phyloP scores from a whole-genome alignment of 2,888 invertebrate genomes.

The Prosopocoilus inquinatus region DNA sequence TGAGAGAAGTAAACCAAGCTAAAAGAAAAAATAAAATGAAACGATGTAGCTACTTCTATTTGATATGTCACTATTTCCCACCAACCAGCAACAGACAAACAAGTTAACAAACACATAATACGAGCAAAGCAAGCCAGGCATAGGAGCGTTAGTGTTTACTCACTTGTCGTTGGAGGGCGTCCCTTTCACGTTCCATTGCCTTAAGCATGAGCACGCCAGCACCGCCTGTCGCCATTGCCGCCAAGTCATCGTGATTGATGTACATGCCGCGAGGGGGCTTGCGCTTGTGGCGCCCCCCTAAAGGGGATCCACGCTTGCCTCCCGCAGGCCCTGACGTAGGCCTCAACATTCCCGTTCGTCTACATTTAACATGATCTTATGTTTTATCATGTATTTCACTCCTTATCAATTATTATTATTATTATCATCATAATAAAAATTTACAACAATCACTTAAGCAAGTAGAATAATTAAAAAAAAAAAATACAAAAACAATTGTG shows the following conservation, averaged over 20 bases:
- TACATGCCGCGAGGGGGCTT: slow-evolving; percentile 96
- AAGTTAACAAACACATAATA: slow-evolving; percentile 14
- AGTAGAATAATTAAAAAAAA: too few species aligned
- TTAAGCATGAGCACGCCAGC: slow-evolving; percentile 83
- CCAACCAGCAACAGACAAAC: slow-evolving; percentile 1
- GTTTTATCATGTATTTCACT: slow-evolving; percentile 33
- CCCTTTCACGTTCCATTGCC: slow-evolving; percentile 90
- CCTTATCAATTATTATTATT: too few species aligned
- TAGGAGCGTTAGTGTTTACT: slow-evolving; percentile 50
- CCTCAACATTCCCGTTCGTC: slow-evolving; percentile 78
- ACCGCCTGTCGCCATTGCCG: slow-evolving; percentile 76
- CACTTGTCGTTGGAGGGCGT: slow-evolving; percentile 95
- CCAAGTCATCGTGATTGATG: slow-evolving; percentile 95
- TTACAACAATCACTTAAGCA: too few species aligned
- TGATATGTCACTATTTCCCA: too few species aligned
- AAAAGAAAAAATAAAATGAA: slow-evolving; percentile 2
- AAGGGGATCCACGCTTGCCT: slow-evolving; percentile 56
- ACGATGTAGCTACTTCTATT: not conserved
- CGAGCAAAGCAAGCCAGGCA: slow-evolving; percentile 10
- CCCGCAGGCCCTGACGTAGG: slow-evolving; percentile 71
- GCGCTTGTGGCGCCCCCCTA: slow-evolving; percentile 62
- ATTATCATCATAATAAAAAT: too few species aligned
- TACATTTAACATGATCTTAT: slow-evolving; percentile 49
- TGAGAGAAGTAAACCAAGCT: not conserved
- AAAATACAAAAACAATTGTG: too few species aligned